Percentiles rank a stretch among this genome's conserved stretches.
These are phyloP conservation scores for Varanus salvator DNA, from an alignment of 2,113 vertebrate species.

Conservation along the genomic window DNA sequence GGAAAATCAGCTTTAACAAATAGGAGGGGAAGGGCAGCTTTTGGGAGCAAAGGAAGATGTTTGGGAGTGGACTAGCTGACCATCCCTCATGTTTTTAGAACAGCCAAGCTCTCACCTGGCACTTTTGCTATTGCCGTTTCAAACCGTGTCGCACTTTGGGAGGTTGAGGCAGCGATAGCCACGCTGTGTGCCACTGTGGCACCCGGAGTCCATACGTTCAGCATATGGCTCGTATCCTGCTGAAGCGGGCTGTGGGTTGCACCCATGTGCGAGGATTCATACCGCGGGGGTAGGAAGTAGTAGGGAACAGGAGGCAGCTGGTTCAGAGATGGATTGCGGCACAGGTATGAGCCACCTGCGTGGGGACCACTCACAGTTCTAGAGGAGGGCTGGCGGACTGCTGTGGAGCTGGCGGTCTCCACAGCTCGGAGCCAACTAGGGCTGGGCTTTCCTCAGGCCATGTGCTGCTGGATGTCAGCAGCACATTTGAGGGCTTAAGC, in stretches of 20 bases:
- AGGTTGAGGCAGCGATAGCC: neutral
- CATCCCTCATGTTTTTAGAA: neutral
- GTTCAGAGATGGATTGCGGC: neutral
- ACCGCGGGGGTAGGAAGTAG: neutral
- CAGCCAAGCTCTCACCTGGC: neutral
- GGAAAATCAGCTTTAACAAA: too few species aligned
- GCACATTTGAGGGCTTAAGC: neutral
- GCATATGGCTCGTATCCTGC: neutral
- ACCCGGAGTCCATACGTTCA: conserved; percentile 1
- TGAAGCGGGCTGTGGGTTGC: neutral
- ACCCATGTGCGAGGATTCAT: neutral
- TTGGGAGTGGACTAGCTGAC: too few species aligned
- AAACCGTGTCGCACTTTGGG: neutral
- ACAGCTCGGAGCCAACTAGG: neutral
- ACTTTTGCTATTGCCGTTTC: neutral
- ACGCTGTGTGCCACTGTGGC: too few species aligned
- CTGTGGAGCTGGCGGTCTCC: neutral
- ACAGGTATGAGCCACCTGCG: neutral
- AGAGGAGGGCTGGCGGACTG: neutral
- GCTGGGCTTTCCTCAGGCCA: neutral
- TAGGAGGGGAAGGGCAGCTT: too few species aligned
- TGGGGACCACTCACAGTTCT: neutral
- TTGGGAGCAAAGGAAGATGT: too few species aligned
- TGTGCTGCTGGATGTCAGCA: neutral
- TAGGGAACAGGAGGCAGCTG: neutral